Conservation (phyloP, 2,797 vertebrate genomes). For the Triplophysa yarkandensis region DNA sequence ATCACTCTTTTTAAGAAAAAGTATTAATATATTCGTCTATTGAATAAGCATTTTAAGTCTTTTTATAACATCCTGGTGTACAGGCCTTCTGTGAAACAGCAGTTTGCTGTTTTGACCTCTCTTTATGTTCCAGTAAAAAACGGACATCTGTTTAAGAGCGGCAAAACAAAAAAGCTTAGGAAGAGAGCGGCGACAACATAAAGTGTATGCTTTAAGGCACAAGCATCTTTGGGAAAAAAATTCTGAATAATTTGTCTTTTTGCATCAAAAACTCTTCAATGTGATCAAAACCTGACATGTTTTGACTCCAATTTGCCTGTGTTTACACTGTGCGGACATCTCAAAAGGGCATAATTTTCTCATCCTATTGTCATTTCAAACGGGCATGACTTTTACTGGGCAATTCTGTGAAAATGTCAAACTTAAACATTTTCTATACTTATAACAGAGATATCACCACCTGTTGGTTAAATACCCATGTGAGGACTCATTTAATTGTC, state of each 20-base stretch:
- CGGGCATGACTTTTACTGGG: too few species aligned
- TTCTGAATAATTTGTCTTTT: not conserved
- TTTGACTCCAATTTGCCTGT: constrained; percentile 6
- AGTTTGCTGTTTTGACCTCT: not conserved
- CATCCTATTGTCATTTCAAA: too few species aligned
- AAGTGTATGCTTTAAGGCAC: not conserved
- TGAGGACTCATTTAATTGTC: too few species aligned
- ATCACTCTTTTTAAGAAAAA: not conserved
- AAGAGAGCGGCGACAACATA: not conserved
- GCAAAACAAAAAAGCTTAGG: not conserved
- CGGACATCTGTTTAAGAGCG: not conserved
- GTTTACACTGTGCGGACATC: not conserved
- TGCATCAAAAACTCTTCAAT: not conserved
- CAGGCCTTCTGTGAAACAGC: not conserved
- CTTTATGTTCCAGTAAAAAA: constrained; percentile 1
- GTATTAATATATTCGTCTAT: constrained; percentile 10
- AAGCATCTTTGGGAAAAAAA: not conserved
- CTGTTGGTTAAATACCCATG: too few species aligned
- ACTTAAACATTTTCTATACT: too few species aligned
- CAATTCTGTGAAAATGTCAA: too few species aligned
- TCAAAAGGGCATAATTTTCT: too few species aligned
- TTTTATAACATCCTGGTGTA: not conserved
- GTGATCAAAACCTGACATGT: constrained; percentile 2
- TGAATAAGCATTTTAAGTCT: constrained; percentile 11
- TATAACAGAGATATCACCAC: too few species aligned